phyloP scores from a whole-genome alignment of 2,888 invertebrate genomes.

The Alcis repandata region DNA sequence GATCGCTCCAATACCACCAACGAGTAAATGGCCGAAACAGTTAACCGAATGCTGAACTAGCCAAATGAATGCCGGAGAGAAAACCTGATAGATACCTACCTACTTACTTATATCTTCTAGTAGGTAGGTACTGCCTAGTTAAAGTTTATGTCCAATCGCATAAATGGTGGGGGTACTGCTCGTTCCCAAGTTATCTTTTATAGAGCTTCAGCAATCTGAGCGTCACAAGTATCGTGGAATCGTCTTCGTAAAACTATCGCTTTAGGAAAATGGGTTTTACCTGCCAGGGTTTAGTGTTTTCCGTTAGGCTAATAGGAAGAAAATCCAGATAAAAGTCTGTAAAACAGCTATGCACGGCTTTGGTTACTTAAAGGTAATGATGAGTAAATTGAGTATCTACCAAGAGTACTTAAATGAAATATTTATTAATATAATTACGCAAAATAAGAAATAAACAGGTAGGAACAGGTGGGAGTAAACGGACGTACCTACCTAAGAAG shows the following conservation, averaged over 20 bases:
- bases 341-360: not conserved
- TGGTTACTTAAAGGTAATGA: not conserved
- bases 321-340: slow-evolving; percentile 3
- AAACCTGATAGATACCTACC: slow-evolving; percentile 43
- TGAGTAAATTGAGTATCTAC: not conserved
- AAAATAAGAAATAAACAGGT: too few species aligned
- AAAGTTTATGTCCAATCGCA: slow-evolving; percentile 54
- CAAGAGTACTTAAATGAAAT: not conserved
- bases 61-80: slow-evolving; percentile 44
- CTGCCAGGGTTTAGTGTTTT: slow-evolving; percentile 14
- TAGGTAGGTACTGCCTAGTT: slow-evolving; percentile 18
- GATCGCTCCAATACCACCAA: too few species aligned
- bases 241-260: slow-evolving; percentile 22
- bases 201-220: slow-evolving; percentile 28
- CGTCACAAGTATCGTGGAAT: slow-evolving; percentile 16
- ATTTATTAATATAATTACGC: too few species aligned
- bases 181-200: slow-evolving; percentile 45
- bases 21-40: not conserved
- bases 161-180: slow-evolving; percentile 42
- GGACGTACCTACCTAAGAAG: too few species aligned
- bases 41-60: not conserved
- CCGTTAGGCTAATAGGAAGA: slow-evolving; percentile 9
- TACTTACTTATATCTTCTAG: slow-evolving; percentile 8
- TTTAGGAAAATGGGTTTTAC: slow-evolving; percentile 14
- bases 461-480: too few species aligned